Conservation (phyloP, 1,140 invertebrate genomes). For the Neodiprion lecontei region DNA sequence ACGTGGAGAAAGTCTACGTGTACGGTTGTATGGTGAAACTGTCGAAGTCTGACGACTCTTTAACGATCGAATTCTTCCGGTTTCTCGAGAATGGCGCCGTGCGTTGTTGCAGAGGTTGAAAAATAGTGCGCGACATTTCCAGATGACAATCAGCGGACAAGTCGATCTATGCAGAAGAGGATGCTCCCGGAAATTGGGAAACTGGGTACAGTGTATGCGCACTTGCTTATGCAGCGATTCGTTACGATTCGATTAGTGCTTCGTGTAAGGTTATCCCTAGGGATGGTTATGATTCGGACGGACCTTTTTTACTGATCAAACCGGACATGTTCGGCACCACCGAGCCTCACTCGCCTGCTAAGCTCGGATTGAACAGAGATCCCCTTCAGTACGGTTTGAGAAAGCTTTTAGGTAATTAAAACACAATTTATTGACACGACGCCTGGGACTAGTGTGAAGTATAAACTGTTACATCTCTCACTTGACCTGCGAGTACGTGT, state of each 20-base stretch:
- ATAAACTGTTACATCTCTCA: no score
- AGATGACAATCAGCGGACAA: neutral
- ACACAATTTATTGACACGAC: no score
- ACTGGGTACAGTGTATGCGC: neutral
- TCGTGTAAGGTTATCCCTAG: neutral
- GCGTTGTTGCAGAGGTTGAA: neutral
- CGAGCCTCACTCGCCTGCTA: neutral
- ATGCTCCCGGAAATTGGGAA: no score
- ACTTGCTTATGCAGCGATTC: neutral
- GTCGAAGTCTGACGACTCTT: neutral
- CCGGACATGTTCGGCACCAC: neutral
- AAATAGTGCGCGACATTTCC: neutral
- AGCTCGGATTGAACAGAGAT: no score
- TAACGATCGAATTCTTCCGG: neutral
- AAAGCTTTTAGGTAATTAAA: no score
- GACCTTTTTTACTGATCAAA: neutral
- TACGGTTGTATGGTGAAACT: neutral
- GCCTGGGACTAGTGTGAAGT: no score
- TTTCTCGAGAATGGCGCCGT: neutral
- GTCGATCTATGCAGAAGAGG: neutral
- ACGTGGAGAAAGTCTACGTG: no score
- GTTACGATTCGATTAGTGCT: neutral
- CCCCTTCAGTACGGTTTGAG: no score
- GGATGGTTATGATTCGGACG: neutral
- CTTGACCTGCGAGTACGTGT: no score